These are phyloP conservation scores for Otocyon megalotis DNA, from an alignment of 2,113 vertebrate species.

Conservation along the genomic window DNA sequence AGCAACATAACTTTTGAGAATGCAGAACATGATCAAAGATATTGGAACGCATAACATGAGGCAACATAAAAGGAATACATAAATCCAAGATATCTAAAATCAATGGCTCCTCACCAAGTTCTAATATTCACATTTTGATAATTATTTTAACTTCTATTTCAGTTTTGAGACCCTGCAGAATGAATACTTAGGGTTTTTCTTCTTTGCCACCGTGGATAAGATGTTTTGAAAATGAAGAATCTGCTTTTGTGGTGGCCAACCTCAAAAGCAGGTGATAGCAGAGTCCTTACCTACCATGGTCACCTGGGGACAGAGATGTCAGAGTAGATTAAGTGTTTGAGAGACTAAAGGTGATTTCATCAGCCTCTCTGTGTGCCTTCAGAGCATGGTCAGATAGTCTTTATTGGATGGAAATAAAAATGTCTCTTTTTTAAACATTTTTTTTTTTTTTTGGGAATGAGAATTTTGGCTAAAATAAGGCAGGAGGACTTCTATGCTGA, in stretches of 20 bases:
- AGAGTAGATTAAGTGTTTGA: constrained; percentile 43
- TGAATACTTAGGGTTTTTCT: constrained; percentile 3
- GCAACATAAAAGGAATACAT: constrained; percentile 5
- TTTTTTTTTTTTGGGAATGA: constrained; percentile 36
- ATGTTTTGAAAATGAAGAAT: constrained; percentile 56
- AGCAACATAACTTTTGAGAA: constrained; percentile 6
- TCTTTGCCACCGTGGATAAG: background rate
- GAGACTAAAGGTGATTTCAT: constrained; percentile 42
- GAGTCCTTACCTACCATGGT: constrained; percentile 16
- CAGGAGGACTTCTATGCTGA: background rate
- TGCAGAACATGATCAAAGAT: background rate
- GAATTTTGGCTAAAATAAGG: constrained; percentile 73
- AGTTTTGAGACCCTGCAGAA: background rate
- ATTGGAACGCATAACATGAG: background rate
- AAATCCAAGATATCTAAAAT: constrained; percentile 62
- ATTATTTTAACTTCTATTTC: constrained; percentile 57
- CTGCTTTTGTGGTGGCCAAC: background rate
- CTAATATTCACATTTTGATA: constrained; percentile 50
- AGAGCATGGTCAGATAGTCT: constrained; percentile 36
- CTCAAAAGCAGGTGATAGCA: constrained; percentile 26
- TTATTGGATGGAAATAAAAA: constrained; percentile 58
- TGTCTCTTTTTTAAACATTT: background rate
- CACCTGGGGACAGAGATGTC: constrained; percentile 53
- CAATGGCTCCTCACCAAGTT: constrained; percentile 20
- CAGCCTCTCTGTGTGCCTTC: background rate